phyloP scores from a whole-genome alignment of 2,888 invertebrate species.

The Cryptosula pallasiana region DNA sequence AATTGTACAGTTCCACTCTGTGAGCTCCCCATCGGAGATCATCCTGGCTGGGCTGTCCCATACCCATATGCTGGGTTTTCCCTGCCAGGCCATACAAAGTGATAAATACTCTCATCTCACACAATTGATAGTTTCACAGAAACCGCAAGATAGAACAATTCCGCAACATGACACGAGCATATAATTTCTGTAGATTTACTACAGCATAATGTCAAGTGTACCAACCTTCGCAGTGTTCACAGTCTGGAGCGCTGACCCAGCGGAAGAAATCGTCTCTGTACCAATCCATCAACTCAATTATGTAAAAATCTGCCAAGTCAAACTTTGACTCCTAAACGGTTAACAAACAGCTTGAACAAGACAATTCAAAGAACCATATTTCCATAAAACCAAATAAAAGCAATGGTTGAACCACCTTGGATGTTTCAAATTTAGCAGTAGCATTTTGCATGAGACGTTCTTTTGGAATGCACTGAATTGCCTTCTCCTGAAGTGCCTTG shows the following conservation, averaged over 20 bases:
- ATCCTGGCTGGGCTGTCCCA: slow-evolving; percentile 45
- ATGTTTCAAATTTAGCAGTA: slow-evolving; percentile 32
- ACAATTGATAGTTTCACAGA: too few species aligned
- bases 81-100: neutral
- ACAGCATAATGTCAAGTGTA: slow-evolving; percentile 29
- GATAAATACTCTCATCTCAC: too few species aligned
- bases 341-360: neutral
- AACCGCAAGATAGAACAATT: too few species aligned
- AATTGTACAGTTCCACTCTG: slow-evolving; percentile 56
- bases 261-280: slow-evolving; percentile 86
- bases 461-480: slow-evolving; percentile 66
- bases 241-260: slow-evolving; percentile 75
- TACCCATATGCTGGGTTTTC: slow-evolving; percentile 48
- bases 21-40: slow-evolving; percentile 54
- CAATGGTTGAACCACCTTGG: too few species aligned
- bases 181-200: too few species aligned
- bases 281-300: slow-evolving; percentile 79
- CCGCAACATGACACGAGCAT: too few species aligned
- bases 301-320: slow-evolving; percentile 61
- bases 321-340: slow-evolving; percentile 24
- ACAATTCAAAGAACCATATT: neutral
- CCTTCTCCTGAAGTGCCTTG: slow-evolving; percentile 62
- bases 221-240: slow-evolving; percentile 64
- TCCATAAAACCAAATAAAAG: too few species aligned
- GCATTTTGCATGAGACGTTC: slow-evolving; percentile 64